A percentile compares a stretch with the other conserved stretches of the same genome.
Evolutionary conservation across 2,797 vertebrate species (phyloP).

Genomic region (Pelochelys cantorii): DNA sequence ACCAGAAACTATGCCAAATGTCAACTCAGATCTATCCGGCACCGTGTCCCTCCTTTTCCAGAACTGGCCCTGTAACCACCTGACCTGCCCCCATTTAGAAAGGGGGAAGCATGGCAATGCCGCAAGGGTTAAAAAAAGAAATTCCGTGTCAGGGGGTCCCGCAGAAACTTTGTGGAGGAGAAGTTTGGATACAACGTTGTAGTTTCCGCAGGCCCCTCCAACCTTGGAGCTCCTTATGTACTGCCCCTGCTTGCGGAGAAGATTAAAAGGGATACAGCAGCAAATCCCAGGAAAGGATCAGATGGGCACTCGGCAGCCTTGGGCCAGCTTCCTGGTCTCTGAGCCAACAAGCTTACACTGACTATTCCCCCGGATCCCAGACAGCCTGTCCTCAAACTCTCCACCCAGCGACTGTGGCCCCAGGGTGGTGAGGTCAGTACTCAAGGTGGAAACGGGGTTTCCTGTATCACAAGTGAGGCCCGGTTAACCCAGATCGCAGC

Average conservation of each 20-base stretch:
- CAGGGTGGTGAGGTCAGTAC: background rate
- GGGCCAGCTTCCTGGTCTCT: too few species aligned
- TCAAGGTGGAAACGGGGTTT: background rate
- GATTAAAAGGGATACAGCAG: accelerated
- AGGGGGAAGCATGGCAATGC: background rate
- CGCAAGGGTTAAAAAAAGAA: background rate
- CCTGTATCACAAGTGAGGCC: background rate
- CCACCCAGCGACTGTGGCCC: background rate
- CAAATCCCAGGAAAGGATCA: background rate
- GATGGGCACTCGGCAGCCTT: background rate
- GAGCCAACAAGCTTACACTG: background rate
- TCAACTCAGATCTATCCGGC: background rate
- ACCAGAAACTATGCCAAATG: background rate
- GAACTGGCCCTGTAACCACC: background rate
- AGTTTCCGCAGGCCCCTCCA: too few species aligned
- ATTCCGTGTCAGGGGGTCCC: background rate
- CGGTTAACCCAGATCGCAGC: background rate
- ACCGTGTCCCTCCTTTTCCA: background rate
- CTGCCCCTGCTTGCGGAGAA: background rate
- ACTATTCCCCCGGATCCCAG: background rate
- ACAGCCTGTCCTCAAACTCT: background rate
- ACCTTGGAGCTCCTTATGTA: accelerated
- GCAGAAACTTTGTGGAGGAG: accelerated
- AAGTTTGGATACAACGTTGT: too few species aligned
- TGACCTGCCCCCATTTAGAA: background rate